Evolutionary conservation across 35 echinoderm and acorn worm genomes (phyloP).

Genomic region (Antedon bifida): DNA sequence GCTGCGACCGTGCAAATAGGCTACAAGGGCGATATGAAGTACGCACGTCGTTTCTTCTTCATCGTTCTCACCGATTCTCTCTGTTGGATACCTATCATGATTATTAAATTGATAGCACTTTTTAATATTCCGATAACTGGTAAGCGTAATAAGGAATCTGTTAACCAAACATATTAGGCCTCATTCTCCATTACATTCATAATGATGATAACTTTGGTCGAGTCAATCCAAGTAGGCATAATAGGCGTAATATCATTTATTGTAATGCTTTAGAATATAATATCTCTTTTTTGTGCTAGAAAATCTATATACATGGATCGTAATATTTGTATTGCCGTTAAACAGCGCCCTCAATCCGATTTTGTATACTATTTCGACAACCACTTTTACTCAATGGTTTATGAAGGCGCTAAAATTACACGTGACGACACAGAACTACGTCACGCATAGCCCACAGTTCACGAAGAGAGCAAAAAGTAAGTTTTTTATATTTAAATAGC

Average conservation of each 20-base stretch:
- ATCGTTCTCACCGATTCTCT: conserved; percentile 78
- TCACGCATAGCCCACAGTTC: no score
- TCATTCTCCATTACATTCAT: no score
- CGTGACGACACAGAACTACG: neutral
- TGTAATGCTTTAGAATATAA: neutral
- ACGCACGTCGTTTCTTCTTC: conserved; percentile 85
- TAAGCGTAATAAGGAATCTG: conserved; percentile 14
- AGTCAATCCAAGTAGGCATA: no score
- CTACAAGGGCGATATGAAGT: conserved; percentile 68
- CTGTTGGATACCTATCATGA: conserved; percentile 85
- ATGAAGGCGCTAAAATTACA: neutral
- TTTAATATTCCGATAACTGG: conserved; percentile 41
- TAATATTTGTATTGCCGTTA: conserved; percentile 72
- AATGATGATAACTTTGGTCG: no score
- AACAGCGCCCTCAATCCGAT: conserved; percentile 83
- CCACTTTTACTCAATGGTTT: conserved; percentile 37
- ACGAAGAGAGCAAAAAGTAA: neutral
- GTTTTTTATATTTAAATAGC: no score
- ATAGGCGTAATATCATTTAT: no score
- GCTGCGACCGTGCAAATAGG: conserved; percentile 34
- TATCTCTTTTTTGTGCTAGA: conserved; percentile 10
- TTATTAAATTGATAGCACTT: conserved; percentile 54
- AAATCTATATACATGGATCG: conserved; percentile 74
- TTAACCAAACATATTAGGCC: no score
- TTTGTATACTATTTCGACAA: conserved; percentile 70